Evolutionary conservation across 2,113 vertebrate species (phyloP), one percentile per base, ranked within the genome.

Genomic region (Nothoprocta pentlandii): DNA sequence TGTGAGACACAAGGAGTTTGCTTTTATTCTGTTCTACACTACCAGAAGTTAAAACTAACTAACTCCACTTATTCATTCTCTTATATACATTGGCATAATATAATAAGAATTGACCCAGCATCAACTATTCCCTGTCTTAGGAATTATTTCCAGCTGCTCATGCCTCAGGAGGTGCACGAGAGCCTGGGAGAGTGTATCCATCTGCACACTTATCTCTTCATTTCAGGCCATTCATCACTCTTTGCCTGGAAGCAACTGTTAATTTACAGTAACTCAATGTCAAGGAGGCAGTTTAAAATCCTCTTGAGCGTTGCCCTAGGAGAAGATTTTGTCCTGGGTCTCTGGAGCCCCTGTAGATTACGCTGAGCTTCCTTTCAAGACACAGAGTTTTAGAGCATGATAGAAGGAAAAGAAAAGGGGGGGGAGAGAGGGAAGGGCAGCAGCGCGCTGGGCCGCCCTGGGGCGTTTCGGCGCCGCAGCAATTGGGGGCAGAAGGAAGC

Each of bases 101-200:
- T 70, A 92, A 68, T 21, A 84, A 46, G 61, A 92, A 91, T 16
- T 81, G 69, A 94, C 53, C 67, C 80, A 81, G 41, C 78, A 79
- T 10, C 4, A 2, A 62, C 46, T 59, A 87, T 84, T 95, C 85
- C 85, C 62, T 63, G n/a, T 79, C 20, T 76, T 28, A 78, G 88
- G 93, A 97, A 92, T 47, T 47, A 73, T 28, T 94, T 66, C 93
- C 92, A 93, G 81, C 89, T 94, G 91, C 54, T 58, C 3, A 4
- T 44, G 81, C 56, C 80, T 85, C 41, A 69, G 90, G 88, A 92
- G 85, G 85, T 90, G 93, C 90, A 64, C 0, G 28, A 83, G 90
- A 95, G 85, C 93, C 95, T 95, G 95, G 94, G 92, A 96, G 93
- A 91, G 86, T 61, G 82, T 53, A 91, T 75, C 85, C 90, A 85